Evolutionary conservation across 2,797 vertebrate genomes (phyloP).

Genomic region (Pseudomugil tenellus): DNA sequence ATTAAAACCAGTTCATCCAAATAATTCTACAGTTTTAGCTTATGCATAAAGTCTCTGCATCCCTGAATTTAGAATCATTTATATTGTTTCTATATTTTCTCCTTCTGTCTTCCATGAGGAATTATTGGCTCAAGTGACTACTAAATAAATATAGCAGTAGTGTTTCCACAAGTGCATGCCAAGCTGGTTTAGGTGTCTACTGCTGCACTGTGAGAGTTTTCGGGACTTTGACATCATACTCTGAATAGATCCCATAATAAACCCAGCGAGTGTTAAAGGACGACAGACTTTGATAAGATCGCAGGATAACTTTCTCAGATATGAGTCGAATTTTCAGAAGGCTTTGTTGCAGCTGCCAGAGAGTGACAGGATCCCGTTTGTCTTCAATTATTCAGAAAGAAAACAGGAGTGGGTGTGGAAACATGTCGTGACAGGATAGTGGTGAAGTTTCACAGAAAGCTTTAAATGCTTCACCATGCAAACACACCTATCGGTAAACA

Average conservation of each 20-base stretch:
- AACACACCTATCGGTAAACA: neutral
- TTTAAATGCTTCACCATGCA: neutral
- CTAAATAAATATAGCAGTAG: conserved; percentile 41
- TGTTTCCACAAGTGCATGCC: conserved; percentile 38
- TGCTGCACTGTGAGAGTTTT: conserved; percentile 32
- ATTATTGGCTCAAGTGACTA: conserved; percentile 10
- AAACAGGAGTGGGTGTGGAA: conserved; percentile 26
- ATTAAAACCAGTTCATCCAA: neutral
- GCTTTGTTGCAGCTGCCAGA: conserved; percentile 18
- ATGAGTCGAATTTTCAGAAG: conserved; percentile 20
- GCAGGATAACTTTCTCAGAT: conserved; percentile 9
- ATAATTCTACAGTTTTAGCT: neutral
- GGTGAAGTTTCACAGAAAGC: conserved; percentile 10
- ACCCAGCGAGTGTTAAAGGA: conserved; percentile 18
- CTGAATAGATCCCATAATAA: conserved; percentile 38
- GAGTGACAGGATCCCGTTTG: conserved; percentile 4
- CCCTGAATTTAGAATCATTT: neutral
- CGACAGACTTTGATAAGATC: conserved; percentile 40
- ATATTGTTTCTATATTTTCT: neutral
- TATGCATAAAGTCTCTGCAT: neutral
- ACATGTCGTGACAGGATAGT: conserved; percentile 29
- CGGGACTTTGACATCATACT: conserved; percentile 54
- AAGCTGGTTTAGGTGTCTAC: conserved; percentile 40
- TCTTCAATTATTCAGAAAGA: conserved; percentile 16
- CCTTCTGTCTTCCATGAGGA: conserved; percentile 4